These are phyloP conservation scores for Drosophila takahashii DNA, from an alignment of 1,140 invertebrate genomes.

Conservation along the genomic window DNA sequence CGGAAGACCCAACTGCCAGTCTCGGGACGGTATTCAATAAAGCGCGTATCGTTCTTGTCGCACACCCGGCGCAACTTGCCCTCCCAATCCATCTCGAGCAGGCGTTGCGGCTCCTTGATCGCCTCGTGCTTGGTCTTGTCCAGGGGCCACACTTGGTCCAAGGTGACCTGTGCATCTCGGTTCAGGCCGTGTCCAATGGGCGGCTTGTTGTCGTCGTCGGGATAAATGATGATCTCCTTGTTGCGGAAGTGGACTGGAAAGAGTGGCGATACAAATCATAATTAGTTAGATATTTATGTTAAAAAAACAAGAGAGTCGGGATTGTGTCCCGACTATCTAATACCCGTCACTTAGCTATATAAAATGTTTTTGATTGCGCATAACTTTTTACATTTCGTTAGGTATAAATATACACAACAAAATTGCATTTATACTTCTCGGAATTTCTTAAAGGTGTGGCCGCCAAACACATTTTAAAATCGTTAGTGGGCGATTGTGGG, in stretches of 20 bases:
- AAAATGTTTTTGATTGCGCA: too few species aligned
- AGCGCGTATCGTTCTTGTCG: constrained; percentile 93
- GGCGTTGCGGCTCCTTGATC: constrained; percentile 92
- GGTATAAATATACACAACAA: too few species aligned
- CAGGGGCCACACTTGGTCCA: constrained; percentile 97
- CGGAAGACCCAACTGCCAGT: constrained; percentile 98
- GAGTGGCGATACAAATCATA: constrained; percentile 1
- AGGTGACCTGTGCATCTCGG: constrained; percentile 94
- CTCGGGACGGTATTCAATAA: constrained; percentile 97
- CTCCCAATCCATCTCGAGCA: constrained; percentile 94
- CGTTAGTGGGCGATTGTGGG: too few species aligned
- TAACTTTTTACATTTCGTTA: too few species aligned
- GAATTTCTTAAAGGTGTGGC: too few species aligned
- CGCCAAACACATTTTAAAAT: too few species aligned
- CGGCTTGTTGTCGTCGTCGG: constrained; percentile 89
- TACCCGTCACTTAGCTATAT: too few species aligned
- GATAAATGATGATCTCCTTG: constrained; percentile 91
- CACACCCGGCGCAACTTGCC: constrained; percentile 93
- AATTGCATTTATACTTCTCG: too few species aligned
- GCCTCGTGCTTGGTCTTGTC: constrained; percentile 93
- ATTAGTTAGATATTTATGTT: background rate
- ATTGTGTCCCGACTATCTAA: too few species aligned
- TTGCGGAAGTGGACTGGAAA: constrained; percentile 89
- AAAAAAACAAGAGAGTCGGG: background rate
- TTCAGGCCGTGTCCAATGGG: constrained; percentile 95